phyloP scores from a whole-genome alignment of 2,113 vertebrate species.

The Shinisaurus crocodilurus region DNA sequence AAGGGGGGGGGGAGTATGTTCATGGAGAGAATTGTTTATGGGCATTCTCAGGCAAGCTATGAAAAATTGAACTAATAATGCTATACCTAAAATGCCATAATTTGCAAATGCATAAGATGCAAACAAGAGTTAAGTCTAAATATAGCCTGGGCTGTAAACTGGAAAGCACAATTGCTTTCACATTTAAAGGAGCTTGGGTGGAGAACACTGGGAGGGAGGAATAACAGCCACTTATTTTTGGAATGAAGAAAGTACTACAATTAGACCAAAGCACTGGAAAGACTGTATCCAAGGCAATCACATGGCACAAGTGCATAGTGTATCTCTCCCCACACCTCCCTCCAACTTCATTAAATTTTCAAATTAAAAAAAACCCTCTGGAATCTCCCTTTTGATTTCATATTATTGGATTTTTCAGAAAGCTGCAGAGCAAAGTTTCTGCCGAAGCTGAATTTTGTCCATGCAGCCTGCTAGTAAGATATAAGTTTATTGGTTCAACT shows the following conservation, averaged over 20 bases:
- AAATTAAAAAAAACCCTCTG: slow-evolving; percentile 32
- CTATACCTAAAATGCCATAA: not conserved
- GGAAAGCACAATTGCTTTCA: slow-evolving; percentile 37
- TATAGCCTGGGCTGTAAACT: not conserved
- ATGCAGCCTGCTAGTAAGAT: slow-evolving; percentile 35
- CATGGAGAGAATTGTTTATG: not conserved
- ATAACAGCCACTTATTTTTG: not conserved
- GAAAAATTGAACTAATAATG: not conserved
- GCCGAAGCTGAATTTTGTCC: slow-evolving; percentile 70
- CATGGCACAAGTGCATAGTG: slow-evolving; percentile 40
- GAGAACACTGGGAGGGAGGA: not conserved
- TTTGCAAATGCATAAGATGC: not conserved
- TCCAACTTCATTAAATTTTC: slow-evolving; percentile 53
- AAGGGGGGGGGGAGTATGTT: not conserved
- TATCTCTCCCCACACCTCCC: not conserved
- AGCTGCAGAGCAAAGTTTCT: slow-evolving; percentile 67
- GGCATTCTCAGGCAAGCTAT: not conserved
- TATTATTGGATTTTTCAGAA: slow-evolving; percentile 67
- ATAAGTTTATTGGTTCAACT: not conserved
- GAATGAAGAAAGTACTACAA: slow-evolving; percentile 35
- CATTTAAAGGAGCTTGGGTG: not conserved
- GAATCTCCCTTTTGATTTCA: slow-evolving; percentile 64
- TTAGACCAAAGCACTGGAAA: not conserved
- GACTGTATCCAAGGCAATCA: slow-evolving; percentile 52
- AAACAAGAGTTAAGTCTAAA: slow-evolving; percentile 10